Base-by-base conservation (phyloP, 1,140 invertebrate genomes). In the Drosophila bocqueti region DNA sequence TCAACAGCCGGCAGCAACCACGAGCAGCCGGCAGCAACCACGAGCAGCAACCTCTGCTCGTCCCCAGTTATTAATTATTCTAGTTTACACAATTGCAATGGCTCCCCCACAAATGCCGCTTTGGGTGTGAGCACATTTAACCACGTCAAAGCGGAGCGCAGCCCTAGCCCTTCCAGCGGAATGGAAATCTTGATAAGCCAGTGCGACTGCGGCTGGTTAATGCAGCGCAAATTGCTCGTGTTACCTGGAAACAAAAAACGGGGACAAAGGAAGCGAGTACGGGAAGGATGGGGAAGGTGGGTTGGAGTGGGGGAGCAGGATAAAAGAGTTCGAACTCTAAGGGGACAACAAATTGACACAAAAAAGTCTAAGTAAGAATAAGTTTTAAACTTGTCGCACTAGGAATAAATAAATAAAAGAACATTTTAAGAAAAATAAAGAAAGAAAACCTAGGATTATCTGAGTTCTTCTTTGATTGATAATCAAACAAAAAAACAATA, bases 171-270 rank as follows among this genome's bases (percentile, higher is more conserved):
- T 38, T 55, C 34, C 54, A 55, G 34, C 34, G 21, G 54, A 57
- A 57, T 40, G 54, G 21, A 43, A 60, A 63, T 71, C 59, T 64
- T 55, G 62, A 79, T 72, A 78, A 72, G 75, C 16, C 42, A 60
- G 42, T 73, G 69, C 43, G 36, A 60, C 69, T 73, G 46, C 60
- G n/a, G 34, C 57, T 65, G 79, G 50, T 87, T 86, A 86, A 86
- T 87, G 68, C 84, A 62, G 80, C 84, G 84, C 84, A 83, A 87
- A 87, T 87, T 89, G 84, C 64, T 60, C 57, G 49, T 87, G 83
- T 80, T 86, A 69, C 69, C 61, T 71, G 76, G 66, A 86, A 73
- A 57, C 54, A 57, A 74, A 66, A 83, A 81, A 87, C 55, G 43
- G 34, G 55, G 36, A 49, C 52, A 52, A n/a, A 42, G 21, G 29